Percentiles rank a stretch among this genome's conserved stretches.
Evolutionary conservation across 2,797 vertebrate species (phyloP).

Genomic region (Ctenochaetus hawaiiensis): DNA sequence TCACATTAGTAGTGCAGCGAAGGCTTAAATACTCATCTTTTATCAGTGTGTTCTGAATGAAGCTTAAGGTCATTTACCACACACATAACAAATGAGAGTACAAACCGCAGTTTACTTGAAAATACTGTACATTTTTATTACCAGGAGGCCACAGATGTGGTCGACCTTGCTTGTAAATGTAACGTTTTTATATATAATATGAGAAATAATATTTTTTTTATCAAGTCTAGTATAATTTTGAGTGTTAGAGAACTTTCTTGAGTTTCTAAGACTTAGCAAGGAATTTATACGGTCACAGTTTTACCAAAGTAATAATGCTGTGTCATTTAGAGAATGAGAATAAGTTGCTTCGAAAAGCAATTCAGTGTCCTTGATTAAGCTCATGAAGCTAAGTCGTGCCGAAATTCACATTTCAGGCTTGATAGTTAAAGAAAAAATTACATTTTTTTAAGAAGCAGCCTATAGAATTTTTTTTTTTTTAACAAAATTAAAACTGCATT

Average conservation of each 20-base stretch:
- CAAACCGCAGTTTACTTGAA: background rate
- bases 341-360: background rate
- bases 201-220: background rate
- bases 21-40: background rate
- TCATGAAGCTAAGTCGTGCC: background rate
- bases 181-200: background rate
- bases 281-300: background rate
- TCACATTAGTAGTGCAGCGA: background rate
- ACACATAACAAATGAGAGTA: background rate
- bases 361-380: background rate
- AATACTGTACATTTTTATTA: slow-evolving; percentile 12
- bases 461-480: background rate
- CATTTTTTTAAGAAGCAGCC: no score
- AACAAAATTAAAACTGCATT: background rate
- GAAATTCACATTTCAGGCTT: background rate
- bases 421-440: background rate
- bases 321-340: slow-evolving; percentile 11
- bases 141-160: background rate
- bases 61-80: background rate
- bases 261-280: background rate
- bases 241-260: background rate
- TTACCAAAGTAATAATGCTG: background rate
- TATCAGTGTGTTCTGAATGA: background rate
- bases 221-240: no score
- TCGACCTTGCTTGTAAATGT: slow-evolving; percentile 6